Evolutionary conservation across 2,888 invertebrate genomes (phyloP), one percentile per base, ranked within the genome.

Genomic region (Blera fallax): DNA sequence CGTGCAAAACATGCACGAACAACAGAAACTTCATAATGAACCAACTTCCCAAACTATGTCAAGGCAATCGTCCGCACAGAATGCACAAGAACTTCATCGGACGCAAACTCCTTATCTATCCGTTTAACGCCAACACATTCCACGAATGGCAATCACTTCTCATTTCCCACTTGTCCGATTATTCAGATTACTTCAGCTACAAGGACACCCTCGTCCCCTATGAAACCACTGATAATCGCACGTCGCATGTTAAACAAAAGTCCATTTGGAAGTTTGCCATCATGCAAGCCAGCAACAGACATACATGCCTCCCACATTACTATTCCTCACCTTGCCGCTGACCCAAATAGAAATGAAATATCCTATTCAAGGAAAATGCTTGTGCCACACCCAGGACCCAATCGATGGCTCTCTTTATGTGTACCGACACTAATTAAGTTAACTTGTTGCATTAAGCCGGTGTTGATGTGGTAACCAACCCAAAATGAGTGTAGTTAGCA

Each of bases 221-320:
- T 10, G 24, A 43, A 52, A 43, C 52, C 45, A 64, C 16, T 27
- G 64, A 56, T 65, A 64, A 34, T 65, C 54, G 14, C 45, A 18
- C 62, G 43, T 54, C 43, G 16, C 54, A 14, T 45, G 64, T 24
- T 21, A 24, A 64, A 64, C 52, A 40, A 27, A 62, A 62, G 40
- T 52, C 62, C 43, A 27, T 65, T 74, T 74, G 74, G 54, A 74
- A 34, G 18, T 43, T 74, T 24, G 65, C 74, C 74, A 74, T 40
- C 14, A 14, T 5, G 60, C 48, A 72, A 14, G 65, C n/a, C 27
- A 40, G 45, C 18, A n/a, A 18, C 18, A 65, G 11, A 5, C n/a
- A 34, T 5, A 0, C n/a, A n/a, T n/a, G n/a, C n/a, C 48, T 10
- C 58, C 21, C 37, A 37, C 58, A 21, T 58, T 56, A 34, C 56